These are phyloP conservation scores for Okapia johnstoni DNA, from an alignment of 2,113 vertebrate species.

Conservation along the genomic window DNA sequence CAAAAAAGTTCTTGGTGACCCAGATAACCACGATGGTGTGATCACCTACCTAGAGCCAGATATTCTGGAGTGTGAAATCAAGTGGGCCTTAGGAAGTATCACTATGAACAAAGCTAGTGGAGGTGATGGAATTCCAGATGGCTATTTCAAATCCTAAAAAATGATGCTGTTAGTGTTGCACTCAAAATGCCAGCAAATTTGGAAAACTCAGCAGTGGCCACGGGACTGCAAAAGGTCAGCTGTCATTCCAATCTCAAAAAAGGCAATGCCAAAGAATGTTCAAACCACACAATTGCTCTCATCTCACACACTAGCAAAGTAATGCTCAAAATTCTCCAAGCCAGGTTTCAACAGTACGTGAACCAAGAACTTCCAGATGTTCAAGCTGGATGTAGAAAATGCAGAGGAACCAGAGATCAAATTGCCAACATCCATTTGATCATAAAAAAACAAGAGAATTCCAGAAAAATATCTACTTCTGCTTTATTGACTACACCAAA, in stretches of 20 bases:
- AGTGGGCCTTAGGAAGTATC: neutral
- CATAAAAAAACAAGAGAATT: neutral
- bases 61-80: neutral
- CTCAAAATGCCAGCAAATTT: neutral
- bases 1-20: neutral
- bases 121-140: neutral
- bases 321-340: neutral
- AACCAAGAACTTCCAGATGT: neutral
- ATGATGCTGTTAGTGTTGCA: neutral
- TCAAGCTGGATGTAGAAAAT: neutral
- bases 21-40: neutral
- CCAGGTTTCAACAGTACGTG: neutral
- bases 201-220: neutral
- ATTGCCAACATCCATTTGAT: neutral
- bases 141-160: neutral
- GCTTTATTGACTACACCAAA: neutral
- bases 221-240: neutral
- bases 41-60: neutral
- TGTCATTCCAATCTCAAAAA: neutral
- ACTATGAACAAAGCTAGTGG: neutral
- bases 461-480: neutral
- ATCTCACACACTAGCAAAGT: neutral
- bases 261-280: neutral
- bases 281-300: neutral
- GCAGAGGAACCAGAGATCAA: neutral